Evolutionary conservation across 2,797 vertebrate species (phyloP), one percentile per base, ranked within the genome.

Genomic region (Paedocypris micromegethes): DNA sequence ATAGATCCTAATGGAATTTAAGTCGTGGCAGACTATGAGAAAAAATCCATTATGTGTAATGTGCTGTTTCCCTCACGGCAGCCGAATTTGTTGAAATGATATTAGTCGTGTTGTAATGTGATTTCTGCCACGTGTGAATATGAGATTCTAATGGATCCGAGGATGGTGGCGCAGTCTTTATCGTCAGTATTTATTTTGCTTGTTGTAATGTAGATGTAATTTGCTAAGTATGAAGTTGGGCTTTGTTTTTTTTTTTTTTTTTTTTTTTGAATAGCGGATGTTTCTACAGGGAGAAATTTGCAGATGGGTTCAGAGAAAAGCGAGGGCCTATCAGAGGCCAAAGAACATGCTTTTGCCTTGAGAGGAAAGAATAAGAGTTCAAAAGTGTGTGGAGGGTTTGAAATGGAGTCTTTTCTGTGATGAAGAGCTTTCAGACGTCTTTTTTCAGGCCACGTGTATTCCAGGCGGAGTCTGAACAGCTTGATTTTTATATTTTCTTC

Each of bases 81-180:
- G 79, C 75, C 64, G 78, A 83, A 86, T 81, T 78, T 63, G 46
- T 80, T 76, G 80, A 88, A 89, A 90, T 86, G 82, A 88, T 86
- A 88, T 91, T 89, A 90, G 81, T 76, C 65, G 69, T 85, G 84
- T 83, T 86, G 88, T 90, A 90, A 91, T 90, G 86, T 74, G 84
- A 88, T 90, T 90, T 86, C 80, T 78, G 76, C 77, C 73, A 85
- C 85, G 87, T 88, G 88, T 85, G 87, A 90, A 89, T 89, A 90
- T 90, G 88, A 91, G 87, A 89, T 90, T 89, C 85, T 88, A 89
- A 91, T 90, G 89, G 89, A 89, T 91, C 85, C 77, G 78, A 87
- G 84, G 83, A 86, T 86, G 90, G 88, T 88, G 88, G 82, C 85
- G 81, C 80, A 82, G 86, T 87, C 87, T 90, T 87, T 88, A 90